Evolutionary conservation across 2,797 vertebrate species (phyloP).

Genomic region (Melanotaenia nigrans): DNA sequence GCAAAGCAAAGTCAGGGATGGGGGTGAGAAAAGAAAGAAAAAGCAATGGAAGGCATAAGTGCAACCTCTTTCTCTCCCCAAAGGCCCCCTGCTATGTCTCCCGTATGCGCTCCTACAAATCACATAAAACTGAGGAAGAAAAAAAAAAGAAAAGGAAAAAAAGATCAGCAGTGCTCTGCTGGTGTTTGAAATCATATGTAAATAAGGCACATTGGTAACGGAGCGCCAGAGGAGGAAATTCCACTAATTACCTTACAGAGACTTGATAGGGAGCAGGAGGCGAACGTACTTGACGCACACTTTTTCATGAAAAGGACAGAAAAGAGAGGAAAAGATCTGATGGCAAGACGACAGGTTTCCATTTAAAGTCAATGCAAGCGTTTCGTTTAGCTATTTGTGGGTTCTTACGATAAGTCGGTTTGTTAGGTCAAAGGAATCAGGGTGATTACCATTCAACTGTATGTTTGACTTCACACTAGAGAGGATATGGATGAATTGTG

Average conservation of each 20-base stretch:
- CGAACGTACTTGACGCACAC: conserved; percentile 57
- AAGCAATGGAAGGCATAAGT: conserved; percentile 60
- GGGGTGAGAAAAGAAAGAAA: conserved; percentile 56
- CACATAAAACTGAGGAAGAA: conserved; percentile 46
- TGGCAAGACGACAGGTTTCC: conserved; percentile 75
- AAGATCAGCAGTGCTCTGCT: conserved; percentile 64
- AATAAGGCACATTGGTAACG: conserved; percentile 79
- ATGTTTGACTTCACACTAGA: conserved; percentile 48
- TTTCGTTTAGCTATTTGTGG: conserved; percentile 62
- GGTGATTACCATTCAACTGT: conserved; percentile 58
- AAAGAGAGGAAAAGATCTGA: conserved; percentile 73
- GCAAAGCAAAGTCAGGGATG: conserved; percentile 52
- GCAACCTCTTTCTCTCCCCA: conserved; percentile 62
- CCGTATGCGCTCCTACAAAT: conserved; percentile 55
- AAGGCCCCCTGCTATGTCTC: conserved; percentile 70
- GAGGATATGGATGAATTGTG: conserved; percentile 50
- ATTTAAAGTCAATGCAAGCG: conserved; percentile 65
- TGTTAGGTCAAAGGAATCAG: conserved; percentile 67
- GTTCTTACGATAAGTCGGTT: conserved; percentile 43
- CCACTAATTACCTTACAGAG: conserved; percentile 77
- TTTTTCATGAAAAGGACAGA: conserved; percentile 61
- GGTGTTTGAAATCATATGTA: conserved; percentile 80
- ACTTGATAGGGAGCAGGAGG: conserved; percentile 77
- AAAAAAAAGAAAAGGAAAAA: conserved; percentile 4
- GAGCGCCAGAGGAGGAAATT: conserved; percentile 79